Evolutionary conservation across 1,140 invertebrate species (phyloP), one percentile per base, ranked within the genome.

Genomic region (Hyles euphorbiae): DNA sequence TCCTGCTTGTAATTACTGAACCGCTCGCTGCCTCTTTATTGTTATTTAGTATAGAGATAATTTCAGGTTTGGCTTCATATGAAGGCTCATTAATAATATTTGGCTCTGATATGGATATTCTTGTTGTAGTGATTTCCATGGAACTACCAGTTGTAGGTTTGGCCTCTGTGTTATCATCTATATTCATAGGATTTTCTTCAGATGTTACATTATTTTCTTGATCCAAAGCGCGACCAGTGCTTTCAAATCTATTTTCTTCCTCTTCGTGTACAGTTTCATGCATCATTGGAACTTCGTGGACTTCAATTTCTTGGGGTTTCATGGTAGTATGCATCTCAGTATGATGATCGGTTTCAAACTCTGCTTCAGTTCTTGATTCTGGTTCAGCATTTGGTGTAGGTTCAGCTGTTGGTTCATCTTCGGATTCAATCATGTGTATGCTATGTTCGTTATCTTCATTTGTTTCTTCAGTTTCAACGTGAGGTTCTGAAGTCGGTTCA

Each of bases 11-110:
- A 55, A 55, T 59, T 6, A 9, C 3, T 12, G 49, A 3, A 8
- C 58, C 32, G 34, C 67, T 64, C 4, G 22, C 8, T n/a, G 11
- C n/a, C 32, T 45, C 60, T 53, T 60, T 47, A 54, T 63, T 69
- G 47, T 67, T 57, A 61, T 59, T 75, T 57, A 78, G 59, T 55
- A 74, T 74, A 53, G 77, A 70, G 59, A 72, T 74, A 48, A 72
- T 73, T 58, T 78, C 75, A n/a, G 77, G 63, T 61, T 68, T 78
- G 6, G 70, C 58, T 69, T 78, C 78, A 61, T 75, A 72, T 32
- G 80, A 72, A 32, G 74, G 70, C 34, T 78, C 72, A 61, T 72
- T 74, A 34, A 71, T 73, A 32, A 74, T 57, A 61, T 80, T 67
- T 32, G 71, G 71, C 57, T 80, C 79, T 5, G 74, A 76, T 55